Evolutionary conservation across 2,113 vertebrate species (phyloP), one percentile per base, ranked within the genome.

Genomic region (Hemicordylus capensis): DNA sequence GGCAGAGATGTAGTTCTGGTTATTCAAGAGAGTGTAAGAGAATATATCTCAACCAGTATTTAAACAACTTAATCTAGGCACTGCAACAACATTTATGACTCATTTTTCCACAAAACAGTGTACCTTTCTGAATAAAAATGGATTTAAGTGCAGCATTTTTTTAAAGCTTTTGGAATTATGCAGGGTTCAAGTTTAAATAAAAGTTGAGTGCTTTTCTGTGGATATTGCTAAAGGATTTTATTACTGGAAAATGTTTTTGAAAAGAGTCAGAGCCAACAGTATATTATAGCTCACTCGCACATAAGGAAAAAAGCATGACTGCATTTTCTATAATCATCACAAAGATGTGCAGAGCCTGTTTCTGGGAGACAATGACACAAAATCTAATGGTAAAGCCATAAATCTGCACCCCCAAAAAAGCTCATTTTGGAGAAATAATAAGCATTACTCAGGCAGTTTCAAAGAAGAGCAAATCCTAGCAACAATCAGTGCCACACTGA

Each of bases 51-150:
- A 67, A 79, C 56, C n/a, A 84, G 7, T 81, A 87, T 90, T 93
- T 90, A 91, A 81, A 87, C 87, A 92, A 84, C 69, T 83, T 92
- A 86, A 90, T 91, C 90, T 91, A 89, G 37, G 42, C 81, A 89
- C 61, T 86, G 42, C 89, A 88, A 78, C 76, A 92, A 51, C 17
- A 87, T 87, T 91, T 93, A 86, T 89, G 82, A 87, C 26, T 90
- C n/a, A 88, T 92, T 85, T 93, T 90, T 87, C 84, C 46, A 14
- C 73, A 88, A 85, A 87, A 42, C 24, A 64, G 20, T 83, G 26
- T 87, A 90, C 79, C 44, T 64, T 76, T 72, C 56, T 83, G 83
- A 92, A 69, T 56, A 89, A 89, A 91, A 92, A 88, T 77, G 26
- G 46, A 87, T 88, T 91, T 87, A 58, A 19, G 24, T 22, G 76